Base-by-base conservation (phyloP, 1,140 invertebrate genomes). In the Nylanderia fulva region DNA sequence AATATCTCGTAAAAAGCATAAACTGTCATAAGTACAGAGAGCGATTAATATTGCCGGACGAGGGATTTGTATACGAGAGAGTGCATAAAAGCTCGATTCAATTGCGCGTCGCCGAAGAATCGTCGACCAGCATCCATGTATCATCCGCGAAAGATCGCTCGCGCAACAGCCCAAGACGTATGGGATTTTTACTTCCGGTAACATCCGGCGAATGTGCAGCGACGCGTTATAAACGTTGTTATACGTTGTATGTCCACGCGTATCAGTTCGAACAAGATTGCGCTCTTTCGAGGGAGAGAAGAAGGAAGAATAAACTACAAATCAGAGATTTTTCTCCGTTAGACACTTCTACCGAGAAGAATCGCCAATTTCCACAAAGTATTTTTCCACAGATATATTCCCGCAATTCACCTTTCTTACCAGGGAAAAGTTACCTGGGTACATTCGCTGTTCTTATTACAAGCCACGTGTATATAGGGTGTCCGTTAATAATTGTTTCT, bases 121-220 rank as follows among this genome's bases (percentile, higher is more conserved):
- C 48, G 21, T n/a, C 48, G 36, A 54, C 33, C 27, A 0, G 29
- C 64, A n/a, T 48, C 66, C 66, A 29, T 69, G 24, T 69, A 69
- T 48, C 42, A 48, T 0, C 13, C 42, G 66, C 29, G 15, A 48
- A 21, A 33, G 29, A 33, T 33, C 29, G 29, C 29, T 3, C 29
- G 29, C 29, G 36, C n/a, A n/a, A n/a, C n/a, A 11, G 29, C 21
- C n/a, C 15, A 21, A 64, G 33, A 80, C 45, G 36, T 82, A 82
- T 82, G 54, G 52, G 36, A 82, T 82, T 72, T 82, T 18, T 29
- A 58, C 77, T 80, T 80, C 77, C 63, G 45, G 63, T 27, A 29
- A 69, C 64, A 80, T 80, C 63, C 77, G 77, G 36, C 15, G 45
- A 29, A 52, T 13, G 29, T 33, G 18, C 39, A 54, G 42, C 75